Base-by-base conservation (phyloP, 2,888 invertebrate genomes). In the Omphaloscelis lunosa region DNA sequence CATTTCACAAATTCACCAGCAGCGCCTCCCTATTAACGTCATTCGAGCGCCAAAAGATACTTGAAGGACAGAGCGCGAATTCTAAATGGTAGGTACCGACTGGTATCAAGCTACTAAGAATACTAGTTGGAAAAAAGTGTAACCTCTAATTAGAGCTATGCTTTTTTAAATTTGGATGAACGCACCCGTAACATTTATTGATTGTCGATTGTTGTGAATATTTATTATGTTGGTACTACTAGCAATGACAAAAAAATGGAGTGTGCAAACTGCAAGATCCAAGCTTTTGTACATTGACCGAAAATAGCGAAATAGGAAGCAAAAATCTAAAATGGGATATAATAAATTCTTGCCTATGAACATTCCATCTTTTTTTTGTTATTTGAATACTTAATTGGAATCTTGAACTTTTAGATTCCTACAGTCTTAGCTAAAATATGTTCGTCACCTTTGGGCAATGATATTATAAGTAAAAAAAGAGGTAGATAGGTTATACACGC, bases 221-320 rank as follows among this genome's bases (percentile, higher is more conserved):
- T 41, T 83, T 71, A 23, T 61, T 34, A 85, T 1, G 81, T 85
- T 85, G 85, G 81, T 34, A 80, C n/a, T n/a, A n/a, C n/a, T n/a
- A n/a, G 59, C 73, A 69, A 20, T 82, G 65, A 51, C n/a, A 68
- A 27, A 20, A 75, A 56, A 76, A 20, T n/a, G 15, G 12, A 63
- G 29, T 48, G 53, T 27, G 58, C 78, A 77, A 83, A n/a, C n/a
- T n/a, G n/a, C n/a, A 77, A 83, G 63, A 77, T 83, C 48, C 29
- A 63, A 76, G n/a, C 63, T 65, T 48, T 63, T 82, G 63, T n/a
- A 17, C 58, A 76, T 53, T 53, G 78, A 82, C 83, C 83, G 76
- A 77, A 76, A 65, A 77, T 66, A 11, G 29, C 59, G 29, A 9
- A 29, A 5, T 48, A 66, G 12, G 51, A 48, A 51, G 23, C 51